Base-by-base conservation (phyloP, 1,140 invertebrate genomes). In the Rhopalosiphum maidis region DNA sequence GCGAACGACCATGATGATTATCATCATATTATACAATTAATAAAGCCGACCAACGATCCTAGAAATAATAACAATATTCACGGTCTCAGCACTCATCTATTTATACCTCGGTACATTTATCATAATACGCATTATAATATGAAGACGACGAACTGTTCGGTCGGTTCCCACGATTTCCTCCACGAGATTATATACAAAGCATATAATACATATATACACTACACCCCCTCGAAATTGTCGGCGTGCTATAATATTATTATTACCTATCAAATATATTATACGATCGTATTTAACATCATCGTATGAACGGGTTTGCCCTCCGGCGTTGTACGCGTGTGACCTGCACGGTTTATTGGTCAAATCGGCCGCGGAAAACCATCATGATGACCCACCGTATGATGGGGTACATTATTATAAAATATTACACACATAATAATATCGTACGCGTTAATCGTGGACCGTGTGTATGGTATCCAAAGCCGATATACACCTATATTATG, bases 221-320 rank as follows among this genome's bases (percentile, higher is more conserved):
- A 83, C 37, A 41, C 82, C 82, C 83, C 41, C 37, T 77, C 37
- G 83, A 85, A 77, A 85, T n/a, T 35, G 60, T 15, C 30, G 60
- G 15, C 60, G 30, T 18, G 60, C 60, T 77, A n/a, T 77, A 77
- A 77, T n/a, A 54, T 9, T 60, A 55, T 55, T 68, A 77, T 77
- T n/a, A 77, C 60, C 60, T 77, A 77, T 77, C 60, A 77, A 77
- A 77, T 77, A n/a, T 77, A 77, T 77, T 77, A 77, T 77, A 77
- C 30, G 60, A 77, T 77, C 60, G 60, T 77, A 35, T 77, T 77
- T 77, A 77, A 77, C 60, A 77, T 77, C 60, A 77, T n/a, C 30
- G 60, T n/a, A 77, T 2, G 60, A 18, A 77, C 60, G 60, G 60
- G 60, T 77, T 77, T 77, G 60, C 60, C 60, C 30, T 77, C 15